A percentile compares a stretch with the other conserved stretches of the same genome.
Evolutionary conservation across 2,113 vertebrate genomes (phyloP).

Genomic region (Anser brachyrhynchus): DNA sequence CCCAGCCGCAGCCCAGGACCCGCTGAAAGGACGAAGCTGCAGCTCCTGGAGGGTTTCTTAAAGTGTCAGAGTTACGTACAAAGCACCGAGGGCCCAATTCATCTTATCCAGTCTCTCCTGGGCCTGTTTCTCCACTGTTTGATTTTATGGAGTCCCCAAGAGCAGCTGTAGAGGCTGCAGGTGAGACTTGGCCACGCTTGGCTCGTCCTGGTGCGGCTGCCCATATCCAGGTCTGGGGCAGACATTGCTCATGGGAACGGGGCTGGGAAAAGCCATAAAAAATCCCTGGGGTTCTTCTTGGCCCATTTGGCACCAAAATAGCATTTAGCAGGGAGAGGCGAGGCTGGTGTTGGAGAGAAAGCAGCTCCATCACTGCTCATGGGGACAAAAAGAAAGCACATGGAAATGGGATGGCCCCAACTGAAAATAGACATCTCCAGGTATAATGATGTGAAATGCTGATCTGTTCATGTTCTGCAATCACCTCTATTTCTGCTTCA

Average conservation of each 20-base stretch:
- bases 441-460: background rate
- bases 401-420: background rate
- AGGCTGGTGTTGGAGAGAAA: background rate
- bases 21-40: background rate
- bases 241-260: background rate
- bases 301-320: background rate
- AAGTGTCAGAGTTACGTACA: background rate
- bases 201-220: rapidly evolving
- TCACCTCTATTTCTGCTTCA: background rate
- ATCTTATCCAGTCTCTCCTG: too few relatives aligned
- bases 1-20: background rate
- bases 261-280: background rate
- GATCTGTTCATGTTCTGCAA: background rate
- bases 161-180: background rate
- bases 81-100: background rate
- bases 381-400: rapidly evolving
- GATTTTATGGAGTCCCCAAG: rapidly evolving
- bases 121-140: background rate
- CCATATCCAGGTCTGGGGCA: background rate
- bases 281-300: background rate
- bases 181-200: background rate
- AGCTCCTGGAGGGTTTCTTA: background rate
- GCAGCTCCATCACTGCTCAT: rapidly evolving
- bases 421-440: background rate
- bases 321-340: background rate